A percentile compares a stretch with the other conserved stretches of the same genome.
phyloP scores from a whole-genome alignment of 2,888 invertebrate species.

The Yponomeuta evonymella region DNA sequence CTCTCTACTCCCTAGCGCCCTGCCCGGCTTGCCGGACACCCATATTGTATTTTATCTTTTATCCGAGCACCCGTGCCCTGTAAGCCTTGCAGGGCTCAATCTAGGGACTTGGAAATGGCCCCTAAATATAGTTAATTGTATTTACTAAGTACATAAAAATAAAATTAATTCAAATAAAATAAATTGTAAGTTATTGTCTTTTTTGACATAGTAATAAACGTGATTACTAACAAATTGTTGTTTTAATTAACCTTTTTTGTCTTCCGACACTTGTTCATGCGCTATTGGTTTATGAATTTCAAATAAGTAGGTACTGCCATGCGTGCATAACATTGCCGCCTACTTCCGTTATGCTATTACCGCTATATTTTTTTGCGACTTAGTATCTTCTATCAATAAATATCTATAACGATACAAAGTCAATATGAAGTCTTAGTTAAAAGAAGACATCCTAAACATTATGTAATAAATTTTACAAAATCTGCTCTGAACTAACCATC shows the following conservation, averaged over 20 bases:
- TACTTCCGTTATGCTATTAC: slow-evolving; percentile 3
- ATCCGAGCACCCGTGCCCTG: neutral
- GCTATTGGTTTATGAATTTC: neutral
- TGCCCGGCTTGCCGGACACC: neutral
- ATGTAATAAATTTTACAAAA: neutral
- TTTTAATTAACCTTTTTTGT: neutral
- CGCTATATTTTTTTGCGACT: neutral
- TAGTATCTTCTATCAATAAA: neutral
- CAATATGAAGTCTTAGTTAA: neutral
- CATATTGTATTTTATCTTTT: neutral
- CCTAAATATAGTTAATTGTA: slow-evolving; percentile 71
- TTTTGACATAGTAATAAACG: slow-evolving; percentile 72
- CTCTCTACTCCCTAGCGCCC: neutral
- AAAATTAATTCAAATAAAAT: slow-evolving; percentile 43
- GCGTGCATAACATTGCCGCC: neutral
- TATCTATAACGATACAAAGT: too few relatives aligned
- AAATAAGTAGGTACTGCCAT: neutral
- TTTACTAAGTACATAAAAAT: slow-evolving; percentile 71
- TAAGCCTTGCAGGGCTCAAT: neutral
- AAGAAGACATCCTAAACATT: neutral
- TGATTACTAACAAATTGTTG: slow-evolving; percentile 59
- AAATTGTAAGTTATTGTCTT: slow-evolving; percentile 67
- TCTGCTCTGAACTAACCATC: neutral
- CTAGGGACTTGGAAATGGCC: neutral
- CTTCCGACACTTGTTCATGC: slow-evolving; percentile 5